These are phyloP conservation scores for Amphipoea oculea DNA, from an alignment of 2,888 invertebrate genomes.

Conservation along the genomic window DNA sequence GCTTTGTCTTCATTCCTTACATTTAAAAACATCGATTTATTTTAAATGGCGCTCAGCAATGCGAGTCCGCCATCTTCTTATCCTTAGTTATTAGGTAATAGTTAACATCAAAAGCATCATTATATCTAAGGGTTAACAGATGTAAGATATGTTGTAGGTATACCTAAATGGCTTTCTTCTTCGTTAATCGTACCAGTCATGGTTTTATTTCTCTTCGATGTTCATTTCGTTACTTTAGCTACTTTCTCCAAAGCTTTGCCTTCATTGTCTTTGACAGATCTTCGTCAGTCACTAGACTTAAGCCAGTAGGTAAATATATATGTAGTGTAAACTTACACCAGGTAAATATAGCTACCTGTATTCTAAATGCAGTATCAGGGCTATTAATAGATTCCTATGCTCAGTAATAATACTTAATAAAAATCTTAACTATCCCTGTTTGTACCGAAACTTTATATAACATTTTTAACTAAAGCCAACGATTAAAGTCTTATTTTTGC, in stretches of 20 bases:
- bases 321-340: slow-evolving; percentile 10
- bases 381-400: slow-evolving; percentile 11
- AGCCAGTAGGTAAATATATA: slow-evolving; percentile 25
- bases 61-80: slow-evolving; percentile 16
- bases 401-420: slow-evolving; percentile 32
- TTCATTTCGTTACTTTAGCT: neutral
- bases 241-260: neutral
- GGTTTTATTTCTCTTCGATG: slow-evolving; percentile 4
- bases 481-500: neutral
- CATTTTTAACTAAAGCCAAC: slow-evolving; percentile 24
- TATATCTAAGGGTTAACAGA: slow-evolving; percentile 14
- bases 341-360: slow-evolving; percentile 13
- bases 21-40: slow-evolving; percentile 36
- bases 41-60: slow-evolving; percentile 21
- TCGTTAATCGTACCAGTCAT: neutral
- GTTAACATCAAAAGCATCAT: slow-evolving; percentile 38
- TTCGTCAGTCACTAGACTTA: slow-evolving; percentile 7
- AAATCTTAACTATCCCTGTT: slow-evolving; percentile 22
- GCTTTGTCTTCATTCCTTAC: slow-evolving; percentile 4
- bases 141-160: slow-evolving; percentile 18
- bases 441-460: neutral
- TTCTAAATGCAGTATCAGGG: slow-evolving; percentile 44
- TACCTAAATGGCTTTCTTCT: neutral
- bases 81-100: slow-evolving; percentile 12
- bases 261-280: neutral